These are phyloP conservation scores for Drosophila lacicola DNA, from an alignment of 2,888 invertebrate species.

Conservation along the genomic window DNA sequence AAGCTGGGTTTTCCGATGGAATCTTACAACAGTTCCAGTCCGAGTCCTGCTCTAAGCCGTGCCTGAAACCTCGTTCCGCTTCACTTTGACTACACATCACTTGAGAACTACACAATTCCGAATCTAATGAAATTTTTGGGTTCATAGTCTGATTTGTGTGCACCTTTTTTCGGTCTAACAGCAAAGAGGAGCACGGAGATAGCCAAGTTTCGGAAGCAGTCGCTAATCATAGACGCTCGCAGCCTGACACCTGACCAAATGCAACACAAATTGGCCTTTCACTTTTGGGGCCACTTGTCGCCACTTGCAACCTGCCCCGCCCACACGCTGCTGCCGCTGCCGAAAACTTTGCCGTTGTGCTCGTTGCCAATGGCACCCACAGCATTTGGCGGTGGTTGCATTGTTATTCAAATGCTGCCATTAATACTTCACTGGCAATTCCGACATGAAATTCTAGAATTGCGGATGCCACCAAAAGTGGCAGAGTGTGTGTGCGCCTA, in stretches of 20 bases:
- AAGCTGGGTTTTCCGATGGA: no score
- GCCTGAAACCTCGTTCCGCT: no score
- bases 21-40: no score
- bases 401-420: conserved; percentile 78
- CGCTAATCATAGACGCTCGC: conserved; percentile 15
- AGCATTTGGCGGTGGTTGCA: conserved; percentile 35
- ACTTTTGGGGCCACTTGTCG: conserved; percentile 41
- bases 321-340: not conserved
- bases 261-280: conserved; percentile 55
- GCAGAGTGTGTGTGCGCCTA: not conserved
- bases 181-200: not conserved
- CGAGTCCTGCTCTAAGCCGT: no score
- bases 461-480: conserved; percentile 10
- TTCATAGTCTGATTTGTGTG: not conserved
- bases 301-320: conserved; percentile 3
- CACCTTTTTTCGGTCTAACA: not conserved
- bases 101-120: no score
- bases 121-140: no score
- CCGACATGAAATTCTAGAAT: conserved; percentile 37
- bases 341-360: conserved; percentile 35
- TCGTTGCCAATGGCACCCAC: conserved; percentile 3
- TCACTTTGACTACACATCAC: no score
- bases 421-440: conserved; percentile 79
- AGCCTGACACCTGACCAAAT: conserved; percentile 45
- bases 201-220: conserved; percentile 1